Percentiles rank a stretch among this genome's conserved stretches.
These are phyloP conservation scores for Asteroscopus sphinx DNA, from an alignment of 2,888 invertebrate genomes.

Conservation along the genomic window DNA sequence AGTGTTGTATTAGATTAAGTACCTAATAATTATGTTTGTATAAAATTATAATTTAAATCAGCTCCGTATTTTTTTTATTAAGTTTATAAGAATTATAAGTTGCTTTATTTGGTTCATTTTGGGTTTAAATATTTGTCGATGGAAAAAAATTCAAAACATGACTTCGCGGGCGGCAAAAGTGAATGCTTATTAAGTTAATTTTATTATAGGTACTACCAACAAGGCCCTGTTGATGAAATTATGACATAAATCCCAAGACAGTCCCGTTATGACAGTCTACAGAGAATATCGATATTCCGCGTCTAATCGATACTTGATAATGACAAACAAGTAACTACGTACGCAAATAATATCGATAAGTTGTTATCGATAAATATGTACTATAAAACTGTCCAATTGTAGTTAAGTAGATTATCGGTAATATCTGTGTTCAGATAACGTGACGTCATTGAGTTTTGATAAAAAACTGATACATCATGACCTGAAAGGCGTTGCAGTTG, in stretches of 20 bases:
- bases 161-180: no score
- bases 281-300: slow-evolving; percentile 18
- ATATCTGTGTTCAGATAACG: slow-evolving; percentile 50
- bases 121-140: no score
- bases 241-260: slow-evolving; percentile 37
- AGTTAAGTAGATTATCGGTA: slow-evolving; percentile 50
- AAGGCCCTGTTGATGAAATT: slow-evolving; percentile 10
- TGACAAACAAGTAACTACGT: slow-evolving; percentile 24
- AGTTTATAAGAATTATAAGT: no score
- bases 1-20: background rate
- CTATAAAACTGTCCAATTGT: slow-evolving; percentile 46
- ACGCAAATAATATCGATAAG: slow-evolving; percentile 36
- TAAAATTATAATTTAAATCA: no score
- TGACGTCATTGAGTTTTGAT: slow-evolving; percentile 56
- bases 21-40: no score
- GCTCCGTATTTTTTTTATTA: no score
- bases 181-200: no score
- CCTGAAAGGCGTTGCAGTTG: slow-evolving; percentile 33
- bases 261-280: background rate
- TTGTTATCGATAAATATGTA: slow-evolving; percentile 34
- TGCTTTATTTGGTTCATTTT: no score
- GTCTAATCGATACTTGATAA: slow-evolving; percentile 27
- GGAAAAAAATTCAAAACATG: no score
- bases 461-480: slow-evolving; percentile 39
- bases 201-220: no score